Evolutionary conservation across 2,113 vertebrate species (phyloP).

Genomic region (Pogonocichla stellata): DNA sequence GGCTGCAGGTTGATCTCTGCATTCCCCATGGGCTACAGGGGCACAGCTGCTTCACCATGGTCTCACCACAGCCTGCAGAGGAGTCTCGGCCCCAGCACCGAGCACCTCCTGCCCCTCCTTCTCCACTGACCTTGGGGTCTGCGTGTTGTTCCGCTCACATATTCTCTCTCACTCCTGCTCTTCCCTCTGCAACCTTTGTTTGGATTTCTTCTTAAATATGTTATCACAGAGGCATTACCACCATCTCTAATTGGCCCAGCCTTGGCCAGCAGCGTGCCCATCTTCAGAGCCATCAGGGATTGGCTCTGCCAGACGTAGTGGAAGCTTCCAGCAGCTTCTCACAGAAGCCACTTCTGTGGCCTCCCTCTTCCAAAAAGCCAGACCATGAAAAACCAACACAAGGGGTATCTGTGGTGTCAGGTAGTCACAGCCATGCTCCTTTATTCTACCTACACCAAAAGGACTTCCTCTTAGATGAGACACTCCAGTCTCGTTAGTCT

Average conservation of each 20-base stretch:
- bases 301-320: rapidly evolving
- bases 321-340: neutral
- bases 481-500: neutral
- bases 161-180: neutral
- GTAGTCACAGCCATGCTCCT: neutral
- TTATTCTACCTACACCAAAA: neutral
- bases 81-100: rapidly evolving
- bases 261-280: rapidly evolving
- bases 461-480: neutral
- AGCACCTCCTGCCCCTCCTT: neutral
- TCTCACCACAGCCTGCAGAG: neutral
- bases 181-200: neutral
- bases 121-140: neutral
- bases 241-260: neutral
- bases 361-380: neutral
- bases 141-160: neutral
- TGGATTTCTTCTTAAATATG: neutral
- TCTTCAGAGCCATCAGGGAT: neutral
- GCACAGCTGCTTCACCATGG: too few relatives aligned
- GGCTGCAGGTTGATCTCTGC: neutral
- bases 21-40: neutral
- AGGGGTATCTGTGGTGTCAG: neutral
- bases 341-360: neutral
- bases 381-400: neutral
- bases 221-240: too few relatives aligned